Evolutionary conservation across 2,797 vertebrate species (phyloP), one percentile per base, ranked within the genome.

Genomic region (Synaphobranchus kaupii): DNA sequence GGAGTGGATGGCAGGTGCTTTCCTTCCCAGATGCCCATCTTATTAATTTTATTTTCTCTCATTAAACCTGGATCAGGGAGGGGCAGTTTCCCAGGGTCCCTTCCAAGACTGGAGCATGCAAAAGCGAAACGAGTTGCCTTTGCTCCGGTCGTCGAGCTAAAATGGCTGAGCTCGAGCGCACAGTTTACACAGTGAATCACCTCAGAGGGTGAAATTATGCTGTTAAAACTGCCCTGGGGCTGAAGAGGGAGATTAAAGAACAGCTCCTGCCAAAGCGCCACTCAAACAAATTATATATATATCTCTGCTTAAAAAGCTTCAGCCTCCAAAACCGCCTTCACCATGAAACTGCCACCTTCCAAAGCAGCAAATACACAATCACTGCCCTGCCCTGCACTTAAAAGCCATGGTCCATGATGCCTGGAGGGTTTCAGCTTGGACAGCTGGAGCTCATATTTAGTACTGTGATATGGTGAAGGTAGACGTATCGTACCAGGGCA

Each of bases 181-280:
- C 6, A 34, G 22, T 47, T 54, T 44, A 83, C 47, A 73, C 60
- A 56, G 86, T 34, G 25, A 50, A 5, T 56, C 6, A 56, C 44
- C 39, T 39, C n/a, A 20, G 56, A 39, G 48, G 66, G 48, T 76
- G 31, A 80, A 58, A 86, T 22, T 44, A 48, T 71, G 86, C 81
- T 4, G 31, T 10, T 56, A 63, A 60, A 71, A 81, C 28, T 44
- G 81, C 81, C 63, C 86, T 50, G 60, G 50, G 86, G 39, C 56
- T n/a, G 15, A 83, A 87, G 44, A 68, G 9, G 58, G 31, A 83
- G 60, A 83, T 73, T 50, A 73, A 84, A 87, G 63, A 58, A 48
- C 17, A 25, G 80, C 44, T 17, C 15, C 47, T 52, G 39, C 47
- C 78, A 86, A 66, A 48, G 15, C 8, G 58, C 44, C 44, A 47